Percentiles rank a stretch among this genome's conserved stretches.
phyloP scores from a whole-genome alignment of 37 sponge, comb jelly and placozoan species.

The Dysidea cf. avara region DNA sequence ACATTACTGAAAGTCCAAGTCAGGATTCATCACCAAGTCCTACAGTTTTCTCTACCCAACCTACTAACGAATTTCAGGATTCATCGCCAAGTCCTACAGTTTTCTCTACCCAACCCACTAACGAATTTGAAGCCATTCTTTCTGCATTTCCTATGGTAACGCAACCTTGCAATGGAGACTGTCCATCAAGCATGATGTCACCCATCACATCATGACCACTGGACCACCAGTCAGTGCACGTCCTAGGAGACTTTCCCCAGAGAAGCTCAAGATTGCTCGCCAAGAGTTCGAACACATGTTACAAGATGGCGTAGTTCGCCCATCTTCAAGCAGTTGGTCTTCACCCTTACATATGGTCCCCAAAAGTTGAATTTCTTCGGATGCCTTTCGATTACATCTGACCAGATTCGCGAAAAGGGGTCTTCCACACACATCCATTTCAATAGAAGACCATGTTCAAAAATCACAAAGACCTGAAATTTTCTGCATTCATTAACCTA shows the following conservation, averaged over 20 bases:
- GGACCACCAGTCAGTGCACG: conserved; percentile 47
- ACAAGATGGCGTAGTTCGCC: conserved; percentile 22
- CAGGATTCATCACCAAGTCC: background rate
- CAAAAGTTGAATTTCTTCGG: too few species aligned
- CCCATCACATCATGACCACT: conserved; percentile 31
- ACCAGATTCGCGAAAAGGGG: too few species aligned
- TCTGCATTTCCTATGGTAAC: conserved; percentile 9
- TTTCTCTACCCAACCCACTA: background rate
- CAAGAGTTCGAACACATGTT: too few species aligned
- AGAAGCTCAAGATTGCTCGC: conserved; percentile 4
- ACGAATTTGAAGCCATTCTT: conserved; percentile 7
- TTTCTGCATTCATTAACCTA: too few species aligned
- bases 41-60: background rate
- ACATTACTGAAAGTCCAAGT: conserved; percentile 27
- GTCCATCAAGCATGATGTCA: conserved; percentile 17
- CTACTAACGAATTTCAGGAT: too few species aligned
- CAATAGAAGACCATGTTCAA: too few species aligned
- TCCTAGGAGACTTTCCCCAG: conserved; percentile 31
- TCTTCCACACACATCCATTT: too few species aligned
- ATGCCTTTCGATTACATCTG: too few species aligned
- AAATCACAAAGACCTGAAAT: too few species aligned
- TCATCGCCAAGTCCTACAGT: background rate
- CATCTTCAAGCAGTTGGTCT: conserved; percentile 30
- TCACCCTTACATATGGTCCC: conserved; percentile 48
- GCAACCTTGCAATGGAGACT: background rate